These are phyloP conservation scores for Myiotriccus ornatus DNA, from an alignment of 2,797 vertebrate species.

Conservation along the genomic window DNA sequence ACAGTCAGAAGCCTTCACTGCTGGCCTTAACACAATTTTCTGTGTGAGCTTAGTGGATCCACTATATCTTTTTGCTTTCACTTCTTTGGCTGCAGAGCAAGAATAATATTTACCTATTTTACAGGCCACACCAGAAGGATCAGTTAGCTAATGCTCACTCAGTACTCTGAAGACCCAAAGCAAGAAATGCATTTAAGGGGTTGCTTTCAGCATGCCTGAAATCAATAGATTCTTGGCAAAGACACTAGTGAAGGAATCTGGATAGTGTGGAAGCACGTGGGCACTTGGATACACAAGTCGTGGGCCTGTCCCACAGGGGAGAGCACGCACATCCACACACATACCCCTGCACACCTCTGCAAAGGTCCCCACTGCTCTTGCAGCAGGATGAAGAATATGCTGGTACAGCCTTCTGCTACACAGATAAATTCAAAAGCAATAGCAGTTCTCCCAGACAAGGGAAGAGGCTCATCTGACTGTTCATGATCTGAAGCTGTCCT, in stretches of 20 bases:
- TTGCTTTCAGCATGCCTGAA: neutral
- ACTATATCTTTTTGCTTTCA: neutral
- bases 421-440: neutral
- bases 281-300: neutral
- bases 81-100: neutral
- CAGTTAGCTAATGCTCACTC: neutral
- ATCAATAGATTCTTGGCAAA: neutral
- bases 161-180: neutral
- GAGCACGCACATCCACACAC: accelerated
- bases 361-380: neutral
- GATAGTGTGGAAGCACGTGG: neutral
- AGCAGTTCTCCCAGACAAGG: neutral
- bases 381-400: neutral
- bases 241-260: neutral
- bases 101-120: conserved; percentile 19
- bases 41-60: neutral
- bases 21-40: neutral
- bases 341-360: neutral
- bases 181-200: neutral
- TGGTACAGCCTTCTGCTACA: neutral
- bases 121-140: neutral
- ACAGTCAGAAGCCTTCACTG: neutral
- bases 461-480: neutral
- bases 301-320: neutral
- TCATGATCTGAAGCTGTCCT: conserved; percentile 8